Conservation (phyloP, 1,140 invertebrate genomes). For the Ganaspis sp. region DNA sequence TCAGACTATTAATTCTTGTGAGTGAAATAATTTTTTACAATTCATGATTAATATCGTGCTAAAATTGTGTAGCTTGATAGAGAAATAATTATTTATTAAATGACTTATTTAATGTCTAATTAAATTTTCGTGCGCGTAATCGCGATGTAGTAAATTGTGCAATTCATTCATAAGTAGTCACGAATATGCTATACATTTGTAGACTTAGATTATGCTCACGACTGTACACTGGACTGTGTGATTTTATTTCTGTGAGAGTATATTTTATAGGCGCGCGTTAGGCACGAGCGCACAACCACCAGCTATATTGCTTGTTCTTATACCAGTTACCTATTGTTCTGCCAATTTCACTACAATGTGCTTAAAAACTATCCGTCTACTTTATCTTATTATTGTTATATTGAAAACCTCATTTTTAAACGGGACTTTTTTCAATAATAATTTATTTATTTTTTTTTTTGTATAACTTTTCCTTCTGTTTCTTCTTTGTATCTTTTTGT, state of each 20-base stretch:
- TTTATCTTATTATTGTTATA: not conserved
- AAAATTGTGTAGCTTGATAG: not conserved
- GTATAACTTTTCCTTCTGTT: too few relatives aligned
- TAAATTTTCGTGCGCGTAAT: slow-evolving; percentile 4
- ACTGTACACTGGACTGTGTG: not conserved
- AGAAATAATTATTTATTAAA: not conserved
- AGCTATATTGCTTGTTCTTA: slow-evolving; percentile 38
- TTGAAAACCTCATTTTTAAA: not conserved
- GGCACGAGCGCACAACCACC: slow-evolving; percentile 59
- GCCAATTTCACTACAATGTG: not conserved
- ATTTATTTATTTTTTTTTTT: too few relatives aligned
- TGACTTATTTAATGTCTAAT: not conserved
- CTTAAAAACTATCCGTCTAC: not conserved
- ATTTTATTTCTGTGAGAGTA: slow-evolving; percentile 29
- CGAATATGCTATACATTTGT: not conserved
- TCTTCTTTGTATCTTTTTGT: too few relatives aligned
- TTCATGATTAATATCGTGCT: not conserved
- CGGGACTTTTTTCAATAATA: too few relatives aligned
- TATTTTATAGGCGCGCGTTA: slow-evolving; percentile 60
- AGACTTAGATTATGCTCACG: not conserved
- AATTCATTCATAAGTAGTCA: slow-evolving; percentile 18
- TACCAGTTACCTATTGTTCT: not conserved
- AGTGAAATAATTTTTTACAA: not conserved
- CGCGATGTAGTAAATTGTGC: not conserved
- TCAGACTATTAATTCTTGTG: too few relatives aligned